phyloP scores from a whole-genome alignment of 2,797 vertebrate species.

The Myripristis jacobus region DNA sequence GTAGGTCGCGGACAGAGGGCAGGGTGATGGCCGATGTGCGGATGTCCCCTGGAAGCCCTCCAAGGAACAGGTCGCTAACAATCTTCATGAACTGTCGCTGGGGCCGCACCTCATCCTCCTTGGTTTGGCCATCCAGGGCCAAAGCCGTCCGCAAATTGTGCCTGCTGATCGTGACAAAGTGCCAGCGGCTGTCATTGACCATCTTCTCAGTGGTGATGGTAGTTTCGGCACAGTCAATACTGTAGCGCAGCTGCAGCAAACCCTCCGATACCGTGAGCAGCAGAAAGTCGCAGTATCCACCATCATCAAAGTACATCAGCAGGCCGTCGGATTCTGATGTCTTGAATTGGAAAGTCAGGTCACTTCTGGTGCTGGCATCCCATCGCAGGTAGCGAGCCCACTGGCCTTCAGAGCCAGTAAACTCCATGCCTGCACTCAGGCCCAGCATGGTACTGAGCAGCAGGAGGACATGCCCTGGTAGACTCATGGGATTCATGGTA shows the following conservation, averaged over 20 bases:
- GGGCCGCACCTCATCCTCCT: slow-evolving; percentile 88
- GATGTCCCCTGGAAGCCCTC: slow-evolving; percentile 93
- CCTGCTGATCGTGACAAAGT: slow-evolving; percentile 91
- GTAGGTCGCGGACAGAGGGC: slow-evolving; percentile 87
- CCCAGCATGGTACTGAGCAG: slow-evolving; percentile 88
- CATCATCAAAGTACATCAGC: slow-evolving; percentile 95
- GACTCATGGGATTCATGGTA: slow-evolving; percentile 84
- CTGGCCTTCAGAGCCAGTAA: slow-evolving; percentile 93
- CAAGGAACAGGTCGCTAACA: slow-evolving; percentile 94
- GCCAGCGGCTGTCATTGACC: slow-evolving; percentile 94
- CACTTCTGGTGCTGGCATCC: slow-evolving; percentile 94
- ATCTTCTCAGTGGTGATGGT: slow-evolving; percentile 86
- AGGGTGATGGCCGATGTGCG: slow-evolving; percentile 90
- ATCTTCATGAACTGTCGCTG: slow-evolving; percentile 96
- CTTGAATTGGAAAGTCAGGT: slow-evolving; percentile 97
- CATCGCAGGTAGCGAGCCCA: slow-evolving; percentile 97
- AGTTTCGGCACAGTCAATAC: slow-evolving; percentile 95
- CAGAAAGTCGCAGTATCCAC: slow-evolving; percentile 96
- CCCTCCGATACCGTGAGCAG: slow-evolving; percentile 89
- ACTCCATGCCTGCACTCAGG: slow-evolving; percentile 90
- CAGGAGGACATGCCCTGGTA: slow-evolving; percentile 86
- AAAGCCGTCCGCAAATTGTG: slow-evolving; percentile 89
- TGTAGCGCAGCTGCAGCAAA: slow-evolving; percentile 90
- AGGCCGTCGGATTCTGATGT: slow-evolving; percentile 91
- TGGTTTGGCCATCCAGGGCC: slow-evolving; percentile 90